Conservation (phyloP, 2,888 invertebrate genomes). For the Lasioglossum leucozonium region DNA sequence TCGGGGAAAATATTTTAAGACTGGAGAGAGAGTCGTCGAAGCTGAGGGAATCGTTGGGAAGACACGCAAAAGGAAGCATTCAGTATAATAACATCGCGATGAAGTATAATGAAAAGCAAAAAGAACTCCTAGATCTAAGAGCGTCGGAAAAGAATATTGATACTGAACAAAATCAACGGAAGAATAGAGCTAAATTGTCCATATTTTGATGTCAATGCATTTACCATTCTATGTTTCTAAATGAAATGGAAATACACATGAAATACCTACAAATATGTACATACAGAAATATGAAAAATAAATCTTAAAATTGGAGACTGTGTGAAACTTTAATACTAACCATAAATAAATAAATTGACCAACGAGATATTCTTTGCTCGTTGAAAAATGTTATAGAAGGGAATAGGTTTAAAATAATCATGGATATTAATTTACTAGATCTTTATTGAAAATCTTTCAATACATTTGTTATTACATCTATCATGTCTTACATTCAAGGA, state of each 20-base stretch:
- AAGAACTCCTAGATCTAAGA: conserved; percentile 87
- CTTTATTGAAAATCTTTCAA: no score
- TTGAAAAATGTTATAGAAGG: no score
- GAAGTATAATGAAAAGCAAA: conserved; percentile 87
- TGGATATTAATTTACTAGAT: no score
- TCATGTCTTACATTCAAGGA: no score
- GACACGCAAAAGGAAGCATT: conserved; percentile 87
- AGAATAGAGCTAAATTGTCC: conserved; percentile 90
- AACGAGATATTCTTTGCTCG: no score
- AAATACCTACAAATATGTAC: conserved; percentile 45
- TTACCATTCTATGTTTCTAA: conserved; percentile 39
- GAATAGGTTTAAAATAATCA: no score
- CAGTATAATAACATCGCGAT: conserved; percentile 87
- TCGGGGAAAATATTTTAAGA: conserved; percentile 89
- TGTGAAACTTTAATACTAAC: not conserved
- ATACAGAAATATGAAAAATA: conserved; percentile 44
- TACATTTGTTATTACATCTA: no score
- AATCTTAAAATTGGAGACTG: conserved; percentile 19
- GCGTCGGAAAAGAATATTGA: conserved; percentile 88
- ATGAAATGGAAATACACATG: conserved; percentile 17
- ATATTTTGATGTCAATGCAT: conserved; percentile 87
- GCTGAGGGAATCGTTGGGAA: conserved; percentile 88
- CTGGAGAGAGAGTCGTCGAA: conserved; percentile 89
- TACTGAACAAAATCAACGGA: conserved; percentile 90
- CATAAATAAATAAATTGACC: no score